Evolutionary conservation across 2,888 invertebrate species (phyloP).

Genomic region (Dorcus parallelipipedus): DNA sequence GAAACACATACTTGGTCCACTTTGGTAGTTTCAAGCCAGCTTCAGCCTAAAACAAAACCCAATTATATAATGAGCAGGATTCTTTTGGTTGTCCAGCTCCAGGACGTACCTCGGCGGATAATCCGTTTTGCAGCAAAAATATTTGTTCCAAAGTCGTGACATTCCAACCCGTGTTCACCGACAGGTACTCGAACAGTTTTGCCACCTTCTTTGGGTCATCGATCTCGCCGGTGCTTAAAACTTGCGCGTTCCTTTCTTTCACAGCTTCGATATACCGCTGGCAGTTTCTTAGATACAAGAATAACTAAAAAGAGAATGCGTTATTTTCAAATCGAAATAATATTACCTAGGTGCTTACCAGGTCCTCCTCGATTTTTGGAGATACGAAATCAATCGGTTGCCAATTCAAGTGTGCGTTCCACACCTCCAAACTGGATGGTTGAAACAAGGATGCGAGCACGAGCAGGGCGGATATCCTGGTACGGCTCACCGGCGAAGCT

Average conservation of each 20-base stretch:
- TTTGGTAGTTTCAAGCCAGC: conserved; percentile 42
- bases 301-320: conserved; percentile 6
- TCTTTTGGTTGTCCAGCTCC: too few relatives aligned
- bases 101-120: conserved; percentile 7
- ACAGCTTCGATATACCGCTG: conserved; percentile 4
- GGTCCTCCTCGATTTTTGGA: conserved; percentile 4
- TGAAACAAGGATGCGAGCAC: conserved; percentile 65
- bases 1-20: conserved; percentile 45
- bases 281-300: conserved; percentile 8
- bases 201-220: not conserved
- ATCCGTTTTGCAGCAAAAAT: conserved; percentile 9
- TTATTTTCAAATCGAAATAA: too few relatives aligned
- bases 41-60: conserved; percentile 29
- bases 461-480: conserved; percentile 64
- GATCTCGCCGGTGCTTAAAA: conserved; percentile 5
- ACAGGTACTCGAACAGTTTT: conserved; percentile 10
- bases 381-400: conserved; percentile 14
- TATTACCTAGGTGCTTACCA: conserved; percentile 1
- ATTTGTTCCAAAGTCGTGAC: conserved; percentile 3
- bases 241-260: not conserved
- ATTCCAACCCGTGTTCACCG: conserved; percentile 15
- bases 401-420: conserved; percentile 12
- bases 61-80: too few relatives aligned
- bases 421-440: conserved; percentile 51
- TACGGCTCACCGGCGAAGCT: conserved; percentile 64